These are phyloP conservation scores for Takifugu flavidus DNA, from an alignment of 2,113 vertebrate genomes.

Conservation along the genomic window DNA sequence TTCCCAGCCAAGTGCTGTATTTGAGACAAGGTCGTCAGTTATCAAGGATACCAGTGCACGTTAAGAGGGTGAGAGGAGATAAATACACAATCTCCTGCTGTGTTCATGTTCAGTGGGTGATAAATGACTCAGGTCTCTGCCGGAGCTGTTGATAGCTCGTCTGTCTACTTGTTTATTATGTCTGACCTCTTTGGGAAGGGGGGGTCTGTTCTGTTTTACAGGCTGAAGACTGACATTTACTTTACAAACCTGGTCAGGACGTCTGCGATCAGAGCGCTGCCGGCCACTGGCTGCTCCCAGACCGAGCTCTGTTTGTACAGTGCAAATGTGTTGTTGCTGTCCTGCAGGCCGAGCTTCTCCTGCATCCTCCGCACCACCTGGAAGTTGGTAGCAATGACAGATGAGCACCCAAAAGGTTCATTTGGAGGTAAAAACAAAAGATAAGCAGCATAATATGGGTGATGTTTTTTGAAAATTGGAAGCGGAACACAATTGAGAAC, in stretches of 20 bases:
- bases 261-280: slow-evolving; percentile 84
- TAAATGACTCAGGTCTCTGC: slow-evolving; percentile 32
- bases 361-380: slow-evolving; percentile 88
- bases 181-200: slow-evolving; percentile 17
- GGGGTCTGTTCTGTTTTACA: slow-evolving; percentile 28
- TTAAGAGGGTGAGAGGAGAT: slow-evolving; percentile 25
- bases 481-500: slow-evolving; percentile 13
- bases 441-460: neutral
- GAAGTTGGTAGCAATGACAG: neutral
- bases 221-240: slow-evolving; percentile 58
- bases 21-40: slow-evolving; percentile 50
- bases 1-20: slow-evolving; percentile 46
- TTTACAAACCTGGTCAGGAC: slow-evolving; percentile 92
- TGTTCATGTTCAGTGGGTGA: slow-evolving; percentile 16
- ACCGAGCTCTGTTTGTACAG: slow-evolving; percentile 86
- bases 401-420: neutral
- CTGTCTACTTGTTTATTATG: slow-evolving; percentile 26
- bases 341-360: slow-evolving; percentile 84
- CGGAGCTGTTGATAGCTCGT: slow-evolving; percentile 20
- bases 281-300: slow-evolving; percentile 83
- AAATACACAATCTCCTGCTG: slow-evolving; percentile 33
- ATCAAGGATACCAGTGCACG: slow-evolving; percentile 37
- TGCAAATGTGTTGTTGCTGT: slow-evolving; percentile 87
- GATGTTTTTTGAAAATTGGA: neutral
- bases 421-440: neutral